Base-by-base conservation (phyloP, 2,113 vertebrate genomes). In the Limanda limanda region DNA sequence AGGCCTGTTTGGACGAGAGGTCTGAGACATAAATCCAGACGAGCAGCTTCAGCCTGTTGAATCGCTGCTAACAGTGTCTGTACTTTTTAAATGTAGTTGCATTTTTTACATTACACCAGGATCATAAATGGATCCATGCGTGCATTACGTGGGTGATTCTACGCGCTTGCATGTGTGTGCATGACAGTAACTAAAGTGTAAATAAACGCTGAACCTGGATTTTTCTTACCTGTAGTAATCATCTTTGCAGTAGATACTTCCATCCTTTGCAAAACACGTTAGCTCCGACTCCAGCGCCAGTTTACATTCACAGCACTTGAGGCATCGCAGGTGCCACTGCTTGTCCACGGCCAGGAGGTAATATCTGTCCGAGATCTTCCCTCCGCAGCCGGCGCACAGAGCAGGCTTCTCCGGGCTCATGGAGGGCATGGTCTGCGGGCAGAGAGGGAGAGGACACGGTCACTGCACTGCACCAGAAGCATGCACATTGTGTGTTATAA, bases 301-400 rank as follows among this genome's bases (percentile, higher is more conserved):
- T 94, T 99, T 99, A 96, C 98, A 99, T 95, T 99, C 98, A 95
- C 97, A 99, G 95, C 98, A 99, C 89, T 99, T 99, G 88, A 99
- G 96, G 84, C 98, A 99, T 84, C 97, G 94, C 81, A 99, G 95
- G 92, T 99, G 98, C 98, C 98, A 99, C 94, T 99, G 97, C 74
- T 99, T 99, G 95, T 99, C 98, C 89, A 99, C 98, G 54, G 98
- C 98, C 94, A 99, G 96, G 87, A 99, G 95, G 95, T 99, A 99
- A 91, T 99, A 99, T 94, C 98, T 96, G 89, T 99, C 98, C 64
- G 97, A 97, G 90, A 99, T 99, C 94, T 98, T 99, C 61, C 97
- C 97, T 35, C 98, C 98, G 68, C 98, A 99, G 86, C 98, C 98
- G 75, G 98, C 98, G 67, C 98, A 99, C 94, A 99, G 91, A 74